phyloP scores from a whole-genome alignment of 2,797 vertebrate species.

The Eutrigla gurnardus region DNA sequence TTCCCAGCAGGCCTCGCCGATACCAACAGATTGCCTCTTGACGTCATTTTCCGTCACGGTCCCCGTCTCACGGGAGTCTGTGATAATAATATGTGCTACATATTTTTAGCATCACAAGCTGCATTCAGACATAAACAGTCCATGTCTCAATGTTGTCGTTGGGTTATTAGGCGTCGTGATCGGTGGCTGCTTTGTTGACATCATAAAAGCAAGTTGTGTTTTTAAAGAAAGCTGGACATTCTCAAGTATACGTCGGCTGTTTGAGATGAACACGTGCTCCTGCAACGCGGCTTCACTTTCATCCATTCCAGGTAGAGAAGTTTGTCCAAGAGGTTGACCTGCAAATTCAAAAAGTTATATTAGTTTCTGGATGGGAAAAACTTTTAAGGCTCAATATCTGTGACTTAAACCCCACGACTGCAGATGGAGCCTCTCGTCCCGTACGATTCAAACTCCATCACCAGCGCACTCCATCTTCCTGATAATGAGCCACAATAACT shows the following conservation, averaged over 20 bases:
- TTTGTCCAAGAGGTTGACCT: constrained; percentile 16
- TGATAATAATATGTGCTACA: not conserved
- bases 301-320: not conserved
- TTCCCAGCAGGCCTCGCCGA: constrained; percentile 64
- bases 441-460: constrained; percentile 32
- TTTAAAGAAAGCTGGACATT: not conserved
- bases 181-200: too few relatives aligned
- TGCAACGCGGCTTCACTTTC: not conserved
- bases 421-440: constrained; percentile 21
- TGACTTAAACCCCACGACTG: constrained; percentile 19
- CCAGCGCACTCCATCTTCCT: constrained; percentile 41
- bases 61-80: not conserved
- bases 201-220: not conserved
- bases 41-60: constrained; percentile 25
- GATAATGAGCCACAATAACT: constrained; percentile 61
- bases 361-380: constrained; percentile 38
- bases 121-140: constrained; percentile 31
- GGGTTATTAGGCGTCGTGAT: too few relatives aligned
- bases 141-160: not conserved
- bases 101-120: not conserved
- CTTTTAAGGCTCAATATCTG: constrained; percentile 32
- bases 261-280: not conserved
- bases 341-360: constrained; percentile 52
- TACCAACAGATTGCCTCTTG: constrained; percentile 42
- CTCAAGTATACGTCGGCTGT: not conserved